Evolutionary conservation across 2,797 vertebrate species (phyloP), one percentile per base, ranked within the genome.

Genomic region (Gymnoscopelus microlampas): DNA sequence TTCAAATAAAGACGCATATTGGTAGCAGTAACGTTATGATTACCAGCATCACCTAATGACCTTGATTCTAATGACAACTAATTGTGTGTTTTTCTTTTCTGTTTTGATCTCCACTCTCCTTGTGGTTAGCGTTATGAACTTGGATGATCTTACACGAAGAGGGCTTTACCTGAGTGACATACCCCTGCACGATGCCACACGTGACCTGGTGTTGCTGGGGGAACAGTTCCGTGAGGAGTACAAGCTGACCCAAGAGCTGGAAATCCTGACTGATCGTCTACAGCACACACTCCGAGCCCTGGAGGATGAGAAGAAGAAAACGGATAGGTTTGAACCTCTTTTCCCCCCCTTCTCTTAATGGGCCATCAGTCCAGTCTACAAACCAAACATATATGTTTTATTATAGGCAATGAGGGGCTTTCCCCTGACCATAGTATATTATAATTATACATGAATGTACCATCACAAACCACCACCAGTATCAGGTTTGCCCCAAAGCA

Each of bases 221-320:
- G 98, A 99, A 78, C 98, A 99, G 87, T 99, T 99, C 87, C 92
- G 98, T 55, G 98, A 99, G 87, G 98, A 99, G 83, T 99, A 99
- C 89, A 99, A 99, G 76, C 90, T 99, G 82, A 99, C 98, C 1
- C 97, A 99, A 72, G 97, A 99, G 88, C 91, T 99, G 76, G 98
- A 99, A 86, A 99, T 99, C 82, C 92, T 99, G 71, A 99, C 98
- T 0, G 98, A 99, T 84, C 94, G 97, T 24, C 94, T 99, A 76
- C 98, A 99, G 91, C 98, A 99, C 90, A 99, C 98, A 0, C 92
- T 99, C 15, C 91, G 98, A 58, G 98, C 97, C 3, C 87, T 99
- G 82, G 98, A 99, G 85, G 98, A 99, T 47, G 98, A 99, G 83
- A 99, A 99, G 92, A 99, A 99, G 81, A 99, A 99, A 89, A 99